Evolutionary conservation across 2,888 invertebrate genomes (phyloP).

Genomic region (Allygus modestus): DNA sequence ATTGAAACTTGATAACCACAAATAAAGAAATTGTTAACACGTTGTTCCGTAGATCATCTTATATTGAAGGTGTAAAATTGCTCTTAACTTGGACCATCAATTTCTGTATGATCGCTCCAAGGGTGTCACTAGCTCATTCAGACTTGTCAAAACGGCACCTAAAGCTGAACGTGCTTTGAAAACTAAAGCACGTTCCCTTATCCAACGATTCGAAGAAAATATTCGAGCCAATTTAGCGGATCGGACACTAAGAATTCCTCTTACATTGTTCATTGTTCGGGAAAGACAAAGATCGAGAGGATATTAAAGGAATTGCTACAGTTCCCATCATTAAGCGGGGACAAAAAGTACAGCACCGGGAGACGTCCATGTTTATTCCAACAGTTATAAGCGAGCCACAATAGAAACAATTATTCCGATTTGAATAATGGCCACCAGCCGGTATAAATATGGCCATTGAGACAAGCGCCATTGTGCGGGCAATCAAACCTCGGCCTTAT

Average conservation of each 20-base stretch:
- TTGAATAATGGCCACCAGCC: slow-evolving; percentile 62
- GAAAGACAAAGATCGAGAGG: slow-evolving; percentile 49
- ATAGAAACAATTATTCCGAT: slow-evolving; percentile 64
- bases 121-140: too few species aligned
- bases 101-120: too few species aligned
- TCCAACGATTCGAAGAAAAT: not conserved
- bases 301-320: slow-evolving; percentile 37
- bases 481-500: slow-evolving; percentile 53
- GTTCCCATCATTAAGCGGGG: slow-evolving; percentile 56
- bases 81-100: too few species aligned
- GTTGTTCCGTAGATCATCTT: too few species aligned
- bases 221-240: slow-evolving; percentile 45
- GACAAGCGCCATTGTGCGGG: slow-evolving; percentile 44
- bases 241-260: slow-evolving; percentile 20
- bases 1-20: too few species aligned
- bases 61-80: too few species aligned
- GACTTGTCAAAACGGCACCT: too few species aligned
- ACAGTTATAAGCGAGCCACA: slow-evolving; percentile 63
- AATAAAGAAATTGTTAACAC: too few species aligned
- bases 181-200: too few species aligned
- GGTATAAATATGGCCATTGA: slow-evolving; percentile 62
- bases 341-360: slow-evolving; percentile 38
- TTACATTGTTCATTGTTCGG: slow-evolving; percentile 56
- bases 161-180: too few species aligned
- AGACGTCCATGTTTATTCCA: slow-evolving; percentile 57